These are phyloP conservation scores for Tenualosa ilisha DNA, from an alignment of 2,797 vertebrate genomes.

Conservation along the genomic window DNA sequence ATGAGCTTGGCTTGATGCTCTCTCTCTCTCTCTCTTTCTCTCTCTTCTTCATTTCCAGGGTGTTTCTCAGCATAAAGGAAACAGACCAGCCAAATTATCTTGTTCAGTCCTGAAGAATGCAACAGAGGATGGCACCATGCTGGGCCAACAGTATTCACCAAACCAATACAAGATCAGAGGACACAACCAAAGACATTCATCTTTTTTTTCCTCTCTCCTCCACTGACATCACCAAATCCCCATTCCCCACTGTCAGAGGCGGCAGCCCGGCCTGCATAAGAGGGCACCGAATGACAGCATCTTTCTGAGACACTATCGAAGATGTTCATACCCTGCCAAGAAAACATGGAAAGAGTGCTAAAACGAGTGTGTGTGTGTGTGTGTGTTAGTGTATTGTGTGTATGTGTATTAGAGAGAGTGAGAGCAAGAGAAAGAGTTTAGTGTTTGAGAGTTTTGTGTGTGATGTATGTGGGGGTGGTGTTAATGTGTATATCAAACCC, in stretches of 20 bases:
- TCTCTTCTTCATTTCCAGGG: not conserved
- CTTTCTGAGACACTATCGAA: not conserved
- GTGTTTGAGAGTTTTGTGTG: not conserved
- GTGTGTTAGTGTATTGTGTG: conserved; percentile 2
- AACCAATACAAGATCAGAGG: not conserved
- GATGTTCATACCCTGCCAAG: not conserved
- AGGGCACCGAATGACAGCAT: not conserved
- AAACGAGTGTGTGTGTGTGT: not conserved
- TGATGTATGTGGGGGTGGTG: not conserved
- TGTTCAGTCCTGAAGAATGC: not conserved
- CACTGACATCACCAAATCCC: not conserved
- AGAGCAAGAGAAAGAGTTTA: too few species aligned
- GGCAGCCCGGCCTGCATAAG: not conserved
- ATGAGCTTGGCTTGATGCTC: not conserved
- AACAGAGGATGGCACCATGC: not conserved
- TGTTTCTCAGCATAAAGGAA: not conserved
- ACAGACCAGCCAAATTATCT: not conserved
- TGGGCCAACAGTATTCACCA: not conserved
- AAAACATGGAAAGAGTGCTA: not conserved
- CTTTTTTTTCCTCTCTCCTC: not conserved
- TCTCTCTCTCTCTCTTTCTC: not conserved
- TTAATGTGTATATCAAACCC: conserved; percentile 38
- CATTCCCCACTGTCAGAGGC: not conserved
- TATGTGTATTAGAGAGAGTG: not conserved
- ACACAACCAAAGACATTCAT: conserved; percentile 3